Evolutionary conservation across 2,888 invertebrate genomes (phyloP).

Genomic region (Bombylius major): DNA sequence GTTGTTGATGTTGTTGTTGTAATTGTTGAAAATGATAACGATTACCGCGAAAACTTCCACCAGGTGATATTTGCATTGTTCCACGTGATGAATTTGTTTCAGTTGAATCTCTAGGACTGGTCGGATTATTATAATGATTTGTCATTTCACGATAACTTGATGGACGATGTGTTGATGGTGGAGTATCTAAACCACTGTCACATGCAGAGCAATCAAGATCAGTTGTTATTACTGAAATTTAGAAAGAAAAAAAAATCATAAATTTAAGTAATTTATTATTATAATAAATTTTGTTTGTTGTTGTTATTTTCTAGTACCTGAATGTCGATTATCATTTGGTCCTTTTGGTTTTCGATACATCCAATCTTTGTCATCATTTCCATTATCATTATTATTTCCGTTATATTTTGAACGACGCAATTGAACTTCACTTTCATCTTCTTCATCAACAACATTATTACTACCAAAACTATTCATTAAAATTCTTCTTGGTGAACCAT

Average conservation of each 20-base stretch:
- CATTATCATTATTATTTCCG: slow-evolving; percentile 29
- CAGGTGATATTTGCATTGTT: slow-evolving; percentile 30
- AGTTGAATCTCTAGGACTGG: slow-evolving; percentile 28
- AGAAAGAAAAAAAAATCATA: background rate
- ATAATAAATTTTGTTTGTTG: background rate
- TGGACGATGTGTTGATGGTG: slow-evolving; percentile 37
- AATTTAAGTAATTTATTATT: background rate
- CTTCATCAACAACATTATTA: slow-evolving; percentile 33
- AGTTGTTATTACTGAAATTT: slow-evolving; percentile 22
- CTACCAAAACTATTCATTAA: slow-evolving; percentile 33
- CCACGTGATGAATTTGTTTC: slow-evolving; percentile 36
- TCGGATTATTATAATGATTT: slow-evolving; percentile 11
- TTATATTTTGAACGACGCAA: slow-evolving; percentile 28
- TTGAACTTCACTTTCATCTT: slow-evolving; percentile 33
- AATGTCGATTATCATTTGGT: slow-evolving; percentile 35
- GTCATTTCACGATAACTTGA: slow-evolving; percentile 34
- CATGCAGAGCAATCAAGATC: slow-evolving; percentile 45
- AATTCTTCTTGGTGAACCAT: slow-evolving; percentile 32
- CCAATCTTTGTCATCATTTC: slow-evolving; percentile 34
- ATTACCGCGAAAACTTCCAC: slow-evolving; percentile 32
- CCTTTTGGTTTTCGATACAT: slow-evolving; percentile 34
- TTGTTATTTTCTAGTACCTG: slow-evolving; percentile 21
- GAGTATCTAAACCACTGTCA: slow-evolving; percentile 37
- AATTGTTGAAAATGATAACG: slow-evolving; percentile 22
- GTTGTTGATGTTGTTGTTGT: background rate